phyloP scores from a whole-genome alignment of 92 coral and sea anemone genomes.

The Zoanthus gigantus region DNA sequence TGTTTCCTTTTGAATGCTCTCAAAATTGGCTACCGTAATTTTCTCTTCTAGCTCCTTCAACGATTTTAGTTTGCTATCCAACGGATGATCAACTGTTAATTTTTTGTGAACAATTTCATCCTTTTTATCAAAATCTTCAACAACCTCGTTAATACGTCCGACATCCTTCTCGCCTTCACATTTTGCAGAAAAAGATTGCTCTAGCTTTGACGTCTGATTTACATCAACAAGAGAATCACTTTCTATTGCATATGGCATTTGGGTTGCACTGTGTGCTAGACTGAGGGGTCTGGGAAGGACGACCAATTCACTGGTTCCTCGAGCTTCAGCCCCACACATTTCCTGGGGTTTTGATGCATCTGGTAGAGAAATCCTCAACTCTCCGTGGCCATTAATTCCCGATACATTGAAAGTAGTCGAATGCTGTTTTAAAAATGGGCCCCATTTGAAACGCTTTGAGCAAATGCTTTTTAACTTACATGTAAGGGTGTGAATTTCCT shows the following conservation, averaged over 20 bases:
- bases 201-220: neutral
- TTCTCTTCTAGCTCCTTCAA: neutral
- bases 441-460: conserved; percentile 19
- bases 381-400: neutral
- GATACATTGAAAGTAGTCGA: neutral
- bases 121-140: neutral
- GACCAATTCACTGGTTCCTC: neutral
- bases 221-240: neutral
- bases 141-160: neutral
- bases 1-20: neutral
- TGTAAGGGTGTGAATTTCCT: neutral
- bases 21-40: too few relatives aligned
- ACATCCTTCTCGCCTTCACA: neutral
- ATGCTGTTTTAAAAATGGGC: neutral
- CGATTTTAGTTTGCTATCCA: neutral
- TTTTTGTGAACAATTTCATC: neutral
- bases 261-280: neutral
- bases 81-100: neutral
- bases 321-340: neutral
- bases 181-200: neutral
- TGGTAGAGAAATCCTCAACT: neutral
- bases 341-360: neutral
- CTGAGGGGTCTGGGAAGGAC: neutral
- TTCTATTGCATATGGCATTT: neutral
- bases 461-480: neutral